Conservation (phyloP, 2,113 vertebrate species). For the Gorsachius goisagi region DNA sequence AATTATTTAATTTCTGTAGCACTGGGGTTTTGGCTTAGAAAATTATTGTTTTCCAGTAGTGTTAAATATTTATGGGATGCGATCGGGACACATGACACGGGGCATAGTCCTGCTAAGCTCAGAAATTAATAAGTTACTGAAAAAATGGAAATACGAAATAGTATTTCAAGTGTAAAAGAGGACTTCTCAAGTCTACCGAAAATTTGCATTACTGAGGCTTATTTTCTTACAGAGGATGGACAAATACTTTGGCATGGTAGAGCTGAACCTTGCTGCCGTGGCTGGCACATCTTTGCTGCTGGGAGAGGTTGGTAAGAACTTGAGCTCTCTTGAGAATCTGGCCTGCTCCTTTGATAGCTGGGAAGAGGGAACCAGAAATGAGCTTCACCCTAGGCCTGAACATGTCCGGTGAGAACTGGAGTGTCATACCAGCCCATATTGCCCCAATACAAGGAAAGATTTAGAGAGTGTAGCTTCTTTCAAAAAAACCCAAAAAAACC, state of each 20-base stretch:
- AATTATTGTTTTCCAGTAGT: background rate
- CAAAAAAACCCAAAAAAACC: no score
- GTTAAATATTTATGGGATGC: constrained; percentile 44
- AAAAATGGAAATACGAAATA: background rate
- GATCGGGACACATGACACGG: background rate
- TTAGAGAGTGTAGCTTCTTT: background rate
- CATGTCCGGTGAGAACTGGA: background rate
- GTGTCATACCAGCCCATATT: accelerated
- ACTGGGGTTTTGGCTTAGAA: background rate
- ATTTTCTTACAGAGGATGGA: background rate
- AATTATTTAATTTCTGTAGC: constrained; percentile 55
- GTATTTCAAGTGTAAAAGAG: background rate
- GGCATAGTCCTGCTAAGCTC: background rate
- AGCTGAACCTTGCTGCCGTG: background rate
- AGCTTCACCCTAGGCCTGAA: background rate
- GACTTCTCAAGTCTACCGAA: background rate
- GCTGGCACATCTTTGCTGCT: background rate
- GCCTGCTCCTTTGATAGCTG: background rate
- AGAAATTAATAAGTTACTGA: background rate
- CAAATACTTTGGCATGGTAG: background rate
- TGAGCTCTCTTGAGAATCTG: background rate
- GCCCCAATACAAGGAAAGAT: background rate
- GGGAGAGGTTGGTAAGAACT: background rate
- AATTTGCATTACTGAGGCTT: background rate
- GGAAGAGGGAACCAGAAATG: background rate